phyloP scores from a whole-genome alignment of 2,113 vertebrate species.

The Boulengerochromis microlepis region DNA sequence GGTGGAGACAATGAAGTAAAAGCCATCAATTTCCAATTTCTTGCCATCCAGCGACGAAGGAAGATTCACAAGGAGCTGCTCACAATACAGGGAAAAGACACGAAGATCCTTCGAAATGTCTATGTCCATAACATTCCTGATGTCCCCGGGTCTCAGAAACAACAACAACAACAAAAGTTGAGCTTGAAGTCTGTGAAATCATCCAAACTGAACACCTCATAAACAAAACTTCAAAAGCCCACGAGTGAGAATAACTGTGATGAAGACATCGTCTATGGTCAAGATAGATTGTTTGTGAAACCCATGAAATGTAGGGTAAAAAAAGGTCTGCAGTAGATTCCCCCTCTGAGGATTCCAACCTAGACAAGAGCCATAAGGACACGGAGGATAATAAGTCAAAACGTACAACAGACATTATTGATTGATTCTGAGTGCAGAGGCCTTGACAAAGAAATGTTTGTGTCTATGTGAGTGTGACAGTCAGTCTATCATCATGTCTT shows the following conservation, averaged over 20 bases:
- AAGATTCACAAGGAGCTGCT: background rate
- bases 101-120: background rate
- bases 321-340: background rate
- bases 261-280: background rate
- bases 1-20: background rate
- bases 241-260: background rate
- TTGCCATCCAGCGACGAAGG: background rate
- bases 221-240: background rate
- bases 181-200: background rate
- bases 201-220: background rate
- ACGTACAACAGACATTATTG: background rate
- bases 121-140: background rate
- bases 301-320: background rate
- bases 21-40: background rate
- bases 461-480: background rate
- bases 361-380: background rate
- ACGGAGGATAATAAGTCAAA: background rate
- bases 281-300: background rate
- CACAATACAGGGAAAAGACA: background rate
- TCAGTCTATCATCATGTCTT: background rate
- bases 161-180: background rate
- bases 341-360: background rate
- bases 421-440: background rate
- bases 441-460: background rate
- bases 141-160: background rate